Evolutionary conservation across 1,140 invertebrate genomes (phyloP), one percentile per base, ranked within the genome.

Genomic region (Triops longicaudatus): DNA sequence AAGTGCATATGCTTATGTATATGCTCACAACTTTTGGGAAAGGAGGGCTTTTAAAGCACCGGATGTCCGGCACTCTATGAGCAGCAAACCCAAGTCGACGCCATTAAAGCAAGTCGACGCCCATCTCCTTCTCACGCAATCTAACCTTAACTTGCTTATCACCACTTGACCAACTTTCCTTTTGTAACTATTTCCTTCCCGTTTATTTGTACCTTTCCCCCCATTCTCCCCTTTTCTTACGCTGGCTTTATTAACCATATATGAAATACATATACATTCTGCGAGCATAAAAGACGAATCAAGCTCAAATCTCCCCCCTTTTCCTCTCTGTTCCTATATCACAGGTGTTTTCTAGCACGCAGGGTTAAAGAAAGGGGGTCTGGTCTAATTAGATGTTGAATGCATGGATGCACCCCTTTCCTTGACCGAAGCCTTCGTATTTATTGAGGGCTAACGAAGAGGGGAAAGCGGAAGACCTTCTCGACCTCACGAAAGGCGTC

Each of bases 61-160:
- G 50, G 50, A 63, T 22, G 50, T 63, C 50, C 50, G 50, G 50
- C 50, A 63, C 50, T 63, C 50, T 22, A 63, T 22, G 50, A n/a
- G 17, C 14, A 63, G 50, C 50, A 4, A 63, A 22, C 14, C 14
- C 14, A 63, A 4, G 50, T 63, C 50, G 50, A 63, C 50, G 50
- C 50, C 50, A 63, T 63, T 63, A 63, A 63, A 63, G 10, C 50
- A 63, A 63, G 50, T 63, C 50, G 50, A 63, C 50, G 50, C 50
- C 50, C 50, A 63, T 63, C 50, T 63, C 50, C 50, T 63, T 63
- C 50, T 63, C 50, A 63, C 50, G 50, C 50, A 63, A 44, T 12
- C 43, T 44, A 44, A 22, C 50, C 50, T 63, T 63, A 37, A 63
- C 50, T 22, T 63, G 50, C 50, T 63, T 63, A 63, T 17, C 50